Percentiles rank a stretch among this genome's conserved stretches.
phyloP scores from a whole-genome alignment of 2,797 vertebrate genomes.

The Falco berigora region DNA sequence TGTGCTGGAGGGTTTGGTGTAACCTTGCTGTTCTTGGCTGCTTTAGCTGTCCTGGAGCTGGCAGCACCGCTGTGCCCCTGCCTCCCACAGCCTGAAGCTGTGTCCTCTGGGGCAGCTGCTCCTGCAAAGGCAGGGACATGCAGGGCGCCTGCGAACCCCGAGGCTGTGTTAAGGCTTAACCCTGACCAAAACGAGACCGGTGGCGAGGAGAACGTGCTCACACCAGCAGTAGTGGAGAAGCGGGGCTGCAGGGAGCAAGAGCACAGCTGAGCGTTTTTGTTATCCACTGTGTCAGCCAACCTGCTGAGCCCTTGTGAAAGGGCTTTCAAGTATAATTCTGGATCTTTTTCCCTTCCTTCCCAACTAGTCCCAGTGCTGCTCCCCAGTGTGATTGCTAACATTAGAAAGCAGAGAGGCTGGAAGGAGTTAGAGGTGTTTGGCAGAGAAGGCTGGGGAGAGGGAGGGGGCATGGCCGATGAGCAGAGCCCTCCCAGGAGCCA shows the following conservation, averaged over 20 bases:
- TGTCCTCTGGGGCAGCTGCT: neutral
- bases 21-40: neutral
- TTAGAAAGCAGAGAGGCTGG: neutral
- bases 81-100: neutral
- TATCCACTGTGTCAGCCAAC: neutral
- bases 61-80: neutral
- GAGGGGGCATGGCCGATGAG: neutral
- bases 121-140: neutral
- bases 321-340: neutral
- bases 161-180: no score
- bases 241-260: neutral
- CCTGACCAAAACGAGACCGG: neutral
- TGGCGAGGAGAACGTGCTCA: neutral
- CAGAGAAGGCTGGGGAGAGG: neutral
- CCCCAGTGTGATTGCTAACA: neutral
- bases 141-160: neutral
- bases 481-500: neutral
- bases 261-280: neutral
- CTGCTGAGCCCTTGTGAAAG: neutral
- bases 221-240: accelerated
- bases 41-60: neutral
- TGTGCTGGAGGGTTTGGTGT: neutral
- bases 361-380: neutral
- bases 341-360: neutral
- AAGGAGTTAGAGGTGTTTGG: neutral